A percentile compares a stretch with the other conserved stretches of the same genome.
Evolutionary conservation across 2,797 vertebrate genomes (phyloP).

Genomic region (Corythornis leucogaster): DNA sequence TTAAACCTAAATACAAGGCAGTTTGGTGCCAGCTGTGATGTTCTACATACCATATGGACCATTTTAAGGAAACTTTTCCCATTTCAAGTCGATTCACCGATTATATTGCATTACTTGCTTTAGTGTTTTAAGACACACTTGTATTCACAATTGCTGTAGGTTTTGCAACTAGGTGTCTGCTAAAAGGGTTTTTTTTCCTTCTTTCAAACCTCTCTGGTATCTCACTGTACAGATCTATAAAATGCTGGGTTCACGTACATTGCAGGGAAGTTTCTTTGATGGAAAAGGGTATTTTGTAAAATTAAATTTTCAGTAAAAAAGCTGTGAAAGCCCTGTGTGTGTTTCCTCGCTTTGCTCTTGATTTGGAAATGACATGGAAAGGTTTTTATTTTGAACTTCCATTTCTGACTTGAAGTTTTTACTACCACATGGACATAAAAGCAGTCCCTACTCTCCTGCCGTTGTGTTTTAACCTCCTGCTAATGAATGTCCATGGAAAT

Average conservation of each 20-base stretch:
- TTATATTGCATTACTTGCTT: constrained; percentile 75
- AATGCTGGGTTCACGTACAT: constrained; percentile 58
- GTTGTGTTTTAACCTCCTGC: constrained; percentile 21
- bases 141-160: constrained; percentile 68
- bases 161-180: constrained; percentile 74
- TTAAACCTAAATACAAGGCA: constrained; percentile 76
- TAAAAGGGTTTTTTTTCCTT: constrained; percentile 52
- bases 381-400: constrained; percentile 31
- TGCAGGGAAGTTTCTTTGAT: constrained; percentile 73
- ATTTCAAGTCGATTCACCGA: constrained; percentile 71
- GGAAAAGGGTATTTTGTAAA: constrained; percentile 82
- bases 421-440: constrained; percentile 21
- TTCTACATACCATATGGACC: constrained; percentile 76
- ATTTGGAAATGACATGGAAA: constrained; percentile 25
- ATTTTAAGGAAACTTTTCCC: constrained; percentile 77
- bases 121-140: constrained; percentile 74
- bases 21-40: constrained; percentile 80
- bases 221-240: constrained; percentile 64
- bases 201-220: constrained; percentile 63
- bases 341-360: constrained; percentile 59
- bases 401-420: constrained; percentile 8
- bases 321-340: constrained; percentile 63
- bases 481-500: constrained; percentile 55
- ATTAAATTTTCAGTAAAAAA: constrained; percentile 80
- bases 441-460: constrained; percentile 22